Evolutionary conservation across 2,797 vertebrate genomes (phyloP).

Genomic region (Hemibagrus guttatus): DNA sequence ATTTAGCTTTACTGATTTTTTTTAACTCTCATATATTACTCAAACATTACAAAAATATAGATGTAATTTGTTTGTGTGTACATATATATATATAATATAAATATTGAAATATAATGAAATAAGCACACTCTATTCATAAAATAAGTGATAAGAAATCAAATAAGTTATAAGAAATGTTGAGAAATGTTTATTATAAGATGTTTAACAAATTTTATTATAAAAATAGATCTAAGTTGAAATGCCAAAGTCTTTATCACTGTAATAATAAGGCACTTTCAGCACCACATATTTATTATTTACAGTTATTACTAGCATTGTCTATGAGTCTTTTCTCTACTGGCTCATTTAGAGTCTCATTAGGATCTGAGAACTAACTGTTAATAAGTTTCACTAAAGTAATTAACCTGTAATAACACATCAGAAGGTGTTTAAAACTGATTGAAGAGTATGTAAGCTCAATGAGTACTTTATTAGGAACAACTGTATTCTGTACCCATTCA

Average conservation of each 20-base stretch:
- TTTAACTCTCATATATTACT: not conserved
- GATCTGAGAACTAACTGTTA: not conserved
- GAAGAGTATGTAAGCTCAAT: not conserved
- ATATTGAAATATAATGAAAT: not conserved
- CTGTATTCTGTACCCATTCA: no score
- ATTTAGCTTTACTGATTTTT: slow-evolving; percentile 46
- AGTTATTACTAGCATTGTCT: not conserved
- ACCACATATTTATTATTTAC: not conserved
- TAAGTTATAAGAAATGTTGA: not conserved
- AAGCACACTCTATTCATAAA: not conserved
- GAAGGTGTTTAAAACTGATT: not conserved
- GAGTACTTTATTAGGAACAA: no score
- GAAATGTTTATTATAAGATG: not conserved
- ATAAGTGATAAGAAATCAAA: no score
- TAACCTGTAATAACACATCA: not conserved
- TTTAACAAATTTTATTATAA: not conserved
- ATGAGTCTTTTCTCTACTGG: not conserved
- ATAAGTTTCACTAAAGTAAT: not conserved
- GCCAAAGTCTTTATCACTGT: not conserved
- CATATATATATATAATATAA: not conserved
- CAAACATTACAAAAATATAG: not conserved
- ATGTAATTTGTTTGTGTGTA: not conserved
- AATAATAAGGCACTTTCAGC: not conserved
- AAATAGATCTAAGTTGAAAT: not conserved
- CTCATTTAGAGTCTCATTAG: not conserved